A percentile compares a stretch with the other conserved stretches of the same genome.
phyloP scores from a whole-genome alignment of 2,113 vertebrate species.

The Lepisosteus osseus region DNA sequence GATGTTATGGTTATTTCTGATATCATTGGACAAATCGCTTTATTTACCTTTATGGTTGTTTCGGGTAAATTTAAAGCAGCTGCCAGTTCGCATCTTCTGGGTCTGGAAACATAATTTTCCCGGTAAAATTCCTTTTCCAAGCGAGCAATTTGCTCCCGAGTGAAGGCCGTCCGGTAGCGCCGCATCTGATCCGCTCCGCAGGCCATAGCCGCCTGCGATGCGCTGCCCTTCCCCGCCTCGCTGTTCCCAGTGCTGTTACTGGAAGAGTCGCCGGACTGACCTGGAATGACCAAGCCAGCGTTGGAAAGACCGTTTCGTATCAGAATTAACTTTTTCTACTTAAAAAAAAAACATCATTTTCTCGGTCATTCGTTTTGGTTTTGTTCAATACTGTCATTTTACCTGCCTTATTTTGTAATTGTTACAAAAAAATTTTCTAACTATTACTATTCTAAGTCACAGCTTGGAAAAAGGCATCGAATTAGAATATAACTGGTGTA shows the following conservation, averaged over 20 bases:
- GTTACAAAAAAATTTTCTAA: too few relatives aligned
- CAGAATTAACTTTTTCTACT: too few relatives aligned
- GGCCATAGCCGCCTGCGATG: constrained; percentile 75
- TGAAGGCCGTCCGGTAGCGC: constrained; percentile 95
- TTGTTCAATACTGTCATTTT: too few relatives aligned
- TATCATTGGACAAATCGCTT: too few relatives aligned
- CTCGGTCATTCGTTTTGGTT: too few relatives aligned
- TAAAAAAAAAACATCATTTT: too few relatives aligned
- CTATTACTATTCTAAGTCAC: too few relatives aligned
- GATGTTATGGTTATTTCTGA: not conserved
- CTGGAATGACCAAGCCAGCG: constrained; percentile 33
- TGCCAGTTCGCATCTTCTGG: constrained; percentile 91
- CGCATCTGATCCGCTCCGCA: constrained; percentile 93
- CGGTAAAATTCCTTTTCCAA: constrained; percentile 97
- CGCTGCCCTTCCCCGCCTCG: constrained; percentile 50
- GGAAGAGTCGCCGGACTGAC: constrained; percentile 66
- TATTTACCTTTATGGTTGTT: constrained; percentile 93
- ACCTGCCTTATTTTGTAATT: too few relatives aligned
- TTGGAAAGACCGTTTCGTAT: too few relatives aligned
- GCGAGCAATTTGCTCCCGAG: constrained; percentile 91
- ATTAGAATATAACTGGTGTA: too few relatives aligned
- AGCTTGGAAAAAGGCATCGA: too few relatives aligned
- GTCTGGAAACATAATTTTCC: constrained; percentile 96
- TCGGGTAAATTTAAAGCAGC: constrained; percentile 93
- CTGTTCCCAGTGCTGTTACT: constrained; percentile 64